A percentile compares a stretch with the other conserved stretches of the same genome.
These are phyloP conservation scores for Zalophus californianus DNA, from an alignment of 2,797 vertebrate species.

Conservation along the genomic window DNA sequence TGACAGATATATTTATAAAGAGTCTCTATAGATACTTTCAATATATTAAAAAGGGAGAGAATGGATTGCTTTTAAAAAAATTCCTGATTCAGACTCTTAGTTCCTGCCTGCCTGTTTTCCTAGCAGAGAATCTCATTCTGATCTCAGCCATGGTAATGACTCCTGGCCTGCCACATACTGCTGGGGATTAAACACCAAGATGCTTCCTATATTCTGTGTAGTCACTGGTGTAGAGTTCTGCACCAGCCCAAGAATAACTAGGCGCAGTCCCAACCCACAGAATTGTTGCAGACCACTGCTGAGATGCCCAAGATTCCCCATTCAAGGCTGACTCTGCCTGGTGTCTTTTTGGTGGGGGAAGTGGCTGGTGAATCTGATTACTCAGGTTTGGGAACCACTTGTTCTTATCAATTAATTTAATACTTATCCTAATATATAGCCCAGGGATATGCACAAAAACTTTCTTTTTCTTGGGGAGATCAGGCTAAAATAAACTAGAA, in stretches of 20 bases:
- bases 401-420: not conserved
- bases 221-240: not conserved
- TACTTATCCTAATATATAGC: not conserved
- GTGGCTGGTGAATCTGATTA: not conserved
- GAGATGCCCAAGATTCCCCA: not conserved
- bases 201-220: not conserved
- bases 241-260: not conserved
- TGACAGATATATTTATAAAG: not conserved
- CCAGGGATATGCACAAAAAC: not conserved
- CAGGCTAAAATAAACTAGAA: not conserved
- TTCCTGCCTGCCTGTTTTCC: not conserved
- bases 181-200: not conserved
- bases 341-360: not conserved
- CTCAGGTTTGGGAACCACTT: not conserved
- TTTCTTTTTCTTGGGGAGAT: conserved; percentile 5
- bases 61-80: not conserved
- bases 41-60: not conserved
- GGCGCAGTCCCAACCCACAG: not conserved
- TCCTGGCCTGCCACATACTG: not conserved
- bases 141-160: not conserved
- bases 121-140: not conserved
- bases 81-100: not conserved
- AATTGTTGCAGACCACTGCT: not conserved
- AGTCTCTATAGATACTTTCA: not conserved
- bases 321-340: not conserved